These are phyloP conservation scores for Melinaea marsaeus DNA, from an alignment of 2,888 invertebrate species.

Conservation along the genomic window DNA sequence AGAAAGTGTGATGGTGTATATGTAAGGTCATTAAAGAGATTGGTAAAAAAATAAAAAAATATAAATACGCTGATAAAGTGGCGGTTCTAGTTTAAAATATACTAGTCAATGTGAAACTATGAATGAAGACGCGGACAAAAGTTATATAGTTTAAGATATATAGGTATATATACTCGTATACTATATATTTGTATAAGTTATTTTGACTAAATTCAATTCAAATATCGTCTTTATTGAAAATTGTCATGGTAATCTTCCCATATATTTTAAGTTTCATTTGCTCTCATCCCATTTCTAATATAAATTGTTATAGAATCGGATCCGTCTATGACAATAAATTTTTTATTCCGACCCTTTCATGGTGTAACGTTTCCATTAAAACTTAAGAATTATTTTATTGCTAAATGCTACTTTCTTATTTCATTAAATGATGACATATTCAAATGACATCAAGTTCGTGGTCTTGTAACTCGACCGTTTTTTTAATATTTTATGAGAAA, in stretches of 20 bases:
- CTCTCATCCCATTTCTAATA: background rate
- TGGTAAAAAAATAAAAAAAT: too few relatives aligned
- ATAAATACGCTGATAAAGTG: too few relatives aligned
- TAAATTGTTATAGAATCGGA: background rate
- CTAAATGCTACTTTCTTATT: background rate
- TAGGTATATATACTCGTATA: too few relatives aligned
- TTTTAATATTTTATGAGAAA: too few relatives aligned
- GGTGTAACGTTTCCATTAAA: background rate
- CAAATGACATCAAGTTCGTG: background rate
- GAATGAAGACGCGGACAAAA: too few relatives aligned
- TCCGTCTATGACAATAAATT: background rate
- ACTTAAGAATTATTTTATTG: constrained; percentile 1
- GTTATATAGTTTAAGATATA: too few relatives aligned
- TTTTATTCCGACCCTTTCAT: background rate
- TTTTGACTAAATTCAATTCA: background rate
- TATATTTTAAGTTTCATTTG: background rate
- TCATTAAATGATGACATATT: background rate
- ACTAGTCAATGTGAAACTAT: too few relatives aligned
- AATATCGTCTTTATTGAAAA: background rate
- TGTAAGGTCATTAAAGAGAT: too few relatives aligned
- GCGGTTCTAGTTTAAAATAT: too few relatives aligned
- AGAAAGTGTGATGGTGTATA: too few relatives aligned
- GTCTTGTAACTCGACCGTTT: too few relatives aligned
- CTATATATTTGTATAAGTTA: too few relatives aligned
- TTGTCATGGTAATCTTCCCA: background rate